Evolutionary conservation across 2,797 vertebrate genomes (phyloP).

Genomic region (Halcyon leucocephala): DNA sequence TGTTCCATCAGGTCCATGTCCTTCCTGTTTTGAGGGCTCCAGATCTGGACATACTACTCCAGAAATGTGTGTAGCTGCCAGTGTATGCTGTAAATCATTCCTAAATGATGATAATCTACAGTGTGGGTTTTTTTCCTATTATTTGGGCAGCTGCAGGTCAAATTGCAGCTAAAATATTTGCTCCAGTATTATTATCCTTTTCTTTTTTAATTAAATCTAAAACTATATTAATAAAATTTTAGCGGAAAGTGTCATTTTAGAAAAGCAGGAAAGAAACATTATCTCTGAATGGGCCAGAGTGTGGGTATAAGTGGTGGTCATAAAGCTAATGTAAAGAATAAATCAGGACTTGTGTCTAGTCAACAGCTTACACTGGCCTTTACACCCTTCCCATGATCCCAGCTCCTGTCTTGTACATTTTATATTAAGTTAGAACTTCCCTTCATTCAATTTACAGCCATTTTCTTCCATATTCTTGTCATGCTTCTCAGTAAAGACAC

Average conservation of each 20-base stretch:
- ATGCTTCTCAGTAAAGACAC: background rate
- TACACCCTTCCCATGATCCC: background rate
- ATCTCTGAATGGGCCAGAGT: background rate
- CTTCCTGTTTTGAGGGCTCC: too few species aligned
- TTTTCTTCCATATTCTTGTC: background rate
- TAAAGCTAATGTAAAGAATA: background rate
- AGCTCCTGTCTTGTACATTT: background rate
- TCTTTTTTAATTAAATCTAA: background rate
- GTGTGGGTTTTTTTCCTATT: background rate
- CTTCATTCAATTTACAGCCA: background rate
- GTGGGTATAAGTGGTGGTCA: background rate
- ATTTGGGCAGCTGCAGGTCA: background rate
- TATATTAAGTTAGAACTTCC: background rate
- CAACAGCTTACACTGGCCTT: background rate
- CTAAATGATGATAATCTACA: background rate
- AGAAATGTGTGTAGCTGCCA: background rate
- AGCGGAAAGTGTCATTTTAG: background rate
- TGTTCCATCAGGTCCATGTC: too few species aligned
- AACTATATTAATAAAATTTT: background rate
- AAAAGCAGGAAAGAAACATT: background rate
- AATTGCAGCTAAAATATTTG: background rate
- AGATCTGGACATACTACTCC: too few species aligned
- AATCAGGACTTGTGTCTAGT: background rate
- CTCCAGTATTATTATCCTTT: background rate
- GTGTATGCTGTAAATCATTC: background rate